Evolutionary conservation across 1,140 invertebrate species (phyloP), one percentile per base, ranked within the genome.

Genomic region (Pomacea maculata): DNA sequence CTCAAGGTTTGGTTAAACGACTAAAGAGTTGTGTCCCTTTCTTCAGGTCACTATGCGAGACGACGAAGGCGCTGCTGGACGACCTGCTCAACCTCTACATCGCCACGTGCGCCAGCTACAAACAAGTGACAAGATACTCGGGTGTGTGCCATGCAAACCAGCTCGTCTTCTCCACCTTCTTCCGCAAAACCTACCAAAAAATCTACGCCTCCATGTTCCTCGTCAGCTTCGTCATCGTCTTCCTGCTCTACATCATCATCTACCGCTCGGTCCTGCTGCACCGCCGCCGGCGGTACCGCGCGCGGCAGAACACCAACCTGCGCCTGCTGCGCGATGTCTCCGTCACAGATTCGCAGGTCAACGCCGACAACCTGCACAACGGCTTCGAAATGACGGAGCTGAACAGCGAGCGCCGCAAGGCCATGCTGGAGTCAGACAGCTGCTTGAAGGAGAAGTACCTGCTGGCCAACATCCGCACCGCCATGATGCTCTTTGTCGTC

Each of bases 401-500:
- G 64, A 76, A 21, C 1, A 52, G 29, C 19, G 78, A 82, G 75
- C 70, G 8, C 9, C 70, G 54, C n/a, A 82, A 80, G 57, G 79
- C 65, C 67, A 83, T 77, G 82, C 82, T 73, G 70, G 81, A 78
- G 72, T 80, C 34, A 70, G 82, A 80, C 75, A 78, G 70, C 72
- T 80, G 76, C 25, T 79, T 84, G n/a, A 84, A 84, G 73, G 86
- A 87, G 76, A 87, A 87, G 78, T 84, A 85, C 78, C 86, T 77
- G 77, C 81, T 88, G 71, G 88, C 88, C 63, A 90, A 90, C 76
- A 87, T 90, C 67, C 81, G 87, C 77, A 89, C 88, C 34, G 89
- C 89, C 0, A 82, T 87, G 17, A 90, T 89, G 88, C 80, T 90
- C 61, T 90, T 90, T 82, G 88, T 89, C 11, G 90, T 91, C 1